Evolutionary conservation across 2,113 vertebrate genomes (phyloP), one percentile per base, ranked within the genome.

Genomic region (Oceanites oceanicus): DNA sequence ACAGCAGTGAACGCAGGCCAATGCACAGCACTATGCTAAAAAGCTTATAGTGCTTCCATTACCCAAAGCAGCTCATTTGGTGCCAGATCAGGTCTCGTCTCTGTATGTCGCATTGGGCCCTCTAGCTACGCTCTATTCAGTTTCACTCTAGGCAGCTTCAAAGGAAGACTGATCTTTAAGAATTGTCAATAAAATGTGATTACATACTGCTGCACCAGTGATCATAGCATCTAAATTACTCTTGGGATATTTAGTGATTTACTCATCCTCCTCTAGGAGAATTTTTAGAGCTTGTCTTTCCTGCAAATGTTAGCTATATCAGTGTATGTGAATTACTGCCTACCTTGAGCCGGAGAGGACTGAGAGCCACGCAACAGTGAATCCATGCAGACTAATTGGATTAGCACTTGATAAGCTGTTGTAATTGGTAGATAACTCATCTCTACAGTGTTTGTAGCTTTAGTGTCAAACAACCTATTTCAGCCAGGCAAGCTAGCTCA

Each of bases 151-250:
- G 26, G 86, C 58, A 88, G 82, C 75, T 94, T 91, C 71, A 36
- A 72, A 88, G 91, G 38, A 84, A 94, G 42, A 52, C 38, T 71
- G 80, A 95, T 92, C 91, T 96, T 92, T 56, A 92, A 83, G 66
- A 85, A n/a, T 10, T 92, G 93, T 78, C 96, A 91, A 89, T 96
- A 97, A 81, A 94, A 87, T 1, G 23, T 72, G 86, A 94, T 96
- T 95, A 87, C n/a, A 62, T 72, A 76, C 68, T 67, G 61, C 70
- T 81, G 95, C 93, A 89, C 47, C 83, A 75, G 38, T 68, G 76
- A 95, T 95, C 83, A 40, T 4, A 82, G 76, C 84, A 92, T 91
- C 80, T 92, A 75, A 87, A 84, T 92, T 94, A 87, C 89, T 94
- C 73, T 15, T 74, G 89, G 86, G 93, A 78, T 81, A 87, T 59